Conservation (phyloP, 2,888 invertebrate genomes). For the Campoplex nolae region DNA sequence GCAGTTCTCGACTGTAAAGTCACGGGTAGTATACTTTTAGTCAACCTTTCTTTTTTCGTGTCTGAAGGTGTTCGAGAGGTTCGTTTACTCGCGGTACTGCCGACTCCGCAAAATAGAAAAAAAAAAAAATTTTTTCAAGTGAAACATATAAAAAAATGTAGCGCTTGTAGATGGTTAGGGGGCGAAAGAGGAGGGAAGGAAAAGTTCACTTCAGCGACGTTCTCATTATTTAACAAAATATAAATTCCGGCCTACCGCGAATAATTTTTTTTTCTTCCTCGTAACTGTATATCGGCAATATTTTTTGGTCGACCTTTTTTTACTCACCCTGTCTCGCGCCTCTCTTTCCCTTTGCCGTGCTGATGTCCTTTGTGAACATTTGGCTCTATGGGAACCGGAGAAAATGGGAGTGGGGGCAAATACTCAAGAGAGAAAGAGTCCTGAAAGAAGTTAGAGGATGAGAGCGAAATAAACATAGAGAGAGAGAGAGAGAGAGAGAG, state of each 20-base stretch:
- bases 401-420: slow-evolving; percentile 22
- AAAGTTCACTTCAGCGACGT: slow-evolving; percentile 28
- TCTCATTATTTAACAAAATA: slow-evolving; percentile 48
- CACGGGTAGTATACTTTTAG: slow-evolving; percentile 53
- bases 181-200: not conserved
- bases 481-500: slow-evolving; percentile 34
- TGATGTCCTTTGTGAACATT: slow-evolving; percentile 56
- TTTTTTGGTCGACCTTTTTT: slow-evolving; percentile 47
- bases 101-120: slow-evolving; percentile 27
- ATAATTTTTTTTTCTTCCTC: slow-evolving; percentile 18
- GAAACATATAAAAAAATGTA: slow-evolving; percentile 4
- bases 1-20: slow-evolving; percentile 57
- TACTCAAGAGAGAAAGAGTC: slow-evolving; percentile 50
- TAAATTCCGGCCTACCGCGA: slow-evolving; percentile 30
- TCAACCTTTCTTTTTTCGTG: slow-evolving; percentile 69
- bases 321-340: slow-evolving; percentile 14
- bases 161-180: not conserved
- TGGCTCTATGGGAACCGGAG: slow-evolving; percentile 32
- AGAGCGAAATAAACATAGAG: slow-evolving; percentile 1
- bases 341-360: slow-evolving; percentile 42
- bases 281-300: slow-evolving; percentile 50
- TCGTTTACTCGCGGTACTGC: slow-evolving; percentile 47
- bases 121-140: not conserved
- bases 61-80: slow-evolving; percentile 75
- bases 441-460: slow-evolving; percentile 9